Base-by-base conservation (phyloP, 2,797 vertebrate species). In the Poeciliopsis gracilis region DNA sequence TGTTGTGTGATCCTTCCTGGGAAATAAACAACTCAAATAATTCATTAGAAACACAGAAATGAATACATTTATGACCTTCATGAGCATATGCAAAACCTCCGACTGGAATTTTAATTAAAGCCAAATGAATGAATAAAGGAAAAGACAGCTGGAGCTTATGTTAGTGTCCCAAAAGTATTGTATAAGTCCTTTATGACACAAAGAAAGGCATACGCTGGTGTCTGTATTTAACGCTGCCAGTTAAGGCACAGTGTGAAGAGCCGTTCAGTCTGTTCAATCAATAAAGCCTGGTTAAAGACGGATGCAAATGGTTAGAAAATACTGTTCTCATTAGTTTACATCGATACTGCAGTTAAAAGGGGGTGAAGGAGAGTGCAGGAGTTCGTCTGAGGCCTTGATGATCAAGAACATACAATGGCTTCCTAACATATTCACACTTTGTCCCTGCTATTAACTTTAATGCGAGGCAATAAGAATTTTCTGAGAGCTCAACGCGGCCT, bases 301-400 rank as follows among this genome's bases (percentile, higher is more conserved):
- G 76, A 89, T 88, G 78, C 83, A 88, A 86, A 89, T 63, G 45
- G 55, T 83, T 85, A 57, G 85, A 77, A 83, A 79, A 88, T 71
- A 81, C 73, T 82, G 70, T 55, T 69, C 79, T 82, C 51, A 43
- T 78, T 49, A 69, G 66, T 41, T 73, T 55, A 36, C 61, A 71
- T 82, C 83, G 78, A 82, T 75, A 82, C 38, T 18, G 63, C 38
- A 46, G 36, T 69, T 75, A 36, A 36, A 43, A 15, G 33, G 7
- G n/a, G 38, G 30, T 20, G 15, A 25, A 16, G 51, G 23, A 7
- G 23, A n/a, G 5, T 5, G 51, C 12, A 10, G 13, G 38, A 30
- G 13, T n/a, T 82, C 72, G 87, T 81, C 72, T 84, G 78, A 82
- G 82, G 78, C 82, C 82, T 78, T 76, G 57, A 55, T 23, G 10